Percentiles rank a stretch among this genome's conserved stretches.
These are phyloP conservation scores for Amiota mariae DNA, from an alignment of 2,888 invertebrate species.

Conservation along the genomic window DNA sequence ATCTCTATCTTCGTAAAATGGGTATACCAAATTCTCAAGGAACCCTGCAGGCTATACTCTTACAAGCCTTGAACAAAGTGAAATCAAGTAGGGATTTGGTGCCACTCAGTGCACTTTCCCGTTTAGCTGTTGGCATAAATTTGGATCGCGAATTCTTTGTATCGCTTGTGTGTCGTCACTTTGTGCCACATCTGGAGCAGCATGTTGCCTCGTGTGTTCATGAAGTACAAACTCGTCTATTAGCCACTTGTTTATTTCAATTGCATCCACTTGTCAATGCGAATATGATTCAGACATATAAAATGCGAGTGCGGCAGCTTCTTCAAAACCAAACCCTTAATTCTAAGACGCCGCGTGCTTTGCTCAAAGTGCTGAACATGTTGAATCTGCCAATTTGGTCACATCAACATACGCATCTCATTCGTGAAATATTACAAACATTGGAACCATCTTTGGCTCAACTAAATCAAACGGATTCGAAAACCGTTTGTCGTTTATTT, in stretches of 20 bases:
- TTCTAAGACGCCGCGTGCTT: conserved; percentile 53
- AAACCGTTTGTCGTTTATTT: conserved; percentile 73
- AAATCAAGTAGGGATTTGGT: conserved; percentile 53
- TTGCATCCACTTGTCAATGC: conserved; percentile 70
- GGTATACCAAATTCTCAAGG: conserved; percentile 68
- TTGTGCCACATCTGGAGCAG: conserved; percentile 71
- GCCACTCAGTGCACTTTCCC: conserved; percentile 71
- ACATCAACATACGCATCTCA: conserved; percentile 66
- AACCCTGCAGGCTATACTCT: conserved; percentile 69
- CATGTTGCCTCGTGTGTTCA: conserved; percentile 66
- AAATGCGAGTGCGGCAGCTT: conserved; percentile 66
- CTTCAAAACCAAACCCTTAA: conserved; percentile 64
- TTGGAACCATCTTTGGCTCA: conserved; percentile 68
- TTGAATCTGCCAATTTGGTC: conserved; percentile 75
- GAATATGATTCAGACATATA: conserved; percentile 71
- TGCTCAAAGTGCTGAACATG: conserved; percentile 71
- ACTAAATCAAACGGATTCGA: conserved; percentile 72
- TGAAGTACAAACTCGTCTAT: conserved; percentile 72
- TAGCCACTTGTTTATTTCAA: conserved; percentile 74
- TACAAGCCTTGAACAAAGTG: conserved; percentile 59
- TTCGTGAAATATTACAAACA: conserved; percentile 70
- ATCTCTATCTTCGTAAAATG: conserved; percentile 75
- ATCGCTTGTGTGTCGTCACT: conserved; percentile 69
- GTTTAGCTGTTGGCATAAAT: conserved; percentile 73
- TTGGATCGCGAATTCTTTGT: conserved; percentile 71